These are phyloP conservation scores for Dromiciops gliroides DNA, from an alignment of 2,113 vertebrate genomes.

Conservation along the genomic window DNA sequence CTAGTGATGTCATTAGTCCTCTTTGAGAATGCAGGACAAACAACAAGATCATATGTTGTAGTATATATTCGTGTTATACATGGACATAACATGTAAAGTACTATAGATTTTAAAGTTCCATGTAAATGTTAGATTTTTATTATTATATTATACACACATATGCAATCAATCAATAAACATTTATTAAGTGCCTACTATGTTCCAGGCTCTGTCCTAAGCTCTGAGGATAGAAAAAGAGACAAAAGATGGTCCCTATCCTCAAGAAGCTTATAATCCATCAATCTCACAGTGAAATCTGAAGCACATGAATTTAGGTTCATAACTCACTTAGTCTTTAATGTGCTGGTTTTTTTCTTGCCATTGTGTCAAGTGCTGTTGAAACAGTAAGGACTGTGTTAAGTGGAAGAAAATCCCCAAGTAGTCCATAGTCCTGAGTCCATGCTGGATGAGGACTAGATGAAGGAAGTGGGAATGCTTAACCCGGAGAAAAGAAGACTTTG, in stretches of 20 bases:
- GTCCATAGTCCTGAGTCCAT: background rate
- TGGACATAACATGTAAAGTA: background rate
- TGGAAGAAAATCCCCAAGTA: background rate
- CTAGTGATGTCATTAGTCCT: background rate
- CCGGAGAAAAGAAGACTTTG: background rate
- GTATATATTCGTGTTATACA: background rate
- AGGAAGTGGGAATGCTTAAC: background rate
- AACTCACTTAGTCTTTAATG: background rate
- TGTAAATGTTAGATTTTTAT: background rate
- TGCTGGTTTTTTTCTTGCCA: background rate
- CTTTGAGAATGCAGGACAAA: background rate
- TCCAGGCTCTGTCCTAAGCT: background rate
- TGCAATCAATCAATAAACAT: background rate
- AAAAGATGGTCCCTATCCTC: background rate
- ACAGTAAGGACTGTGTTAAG: background rate
- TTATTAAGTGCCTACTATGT: background rate
- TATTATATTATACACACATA: background rate
- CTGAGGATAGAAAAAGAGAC: background rate
- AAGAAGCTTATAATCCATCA: background rate
- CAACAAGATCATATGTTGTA: background rate
- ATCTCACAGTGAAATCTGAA: background rate
- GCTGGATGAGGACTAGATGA: background rate
- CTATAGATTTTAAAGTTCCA: background rate
- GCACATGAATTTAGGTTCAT: background rate
- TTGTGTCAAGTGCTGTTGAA: background rate